Evolutionary conservation across 2,888 invertebrate species (phyloP), one percentile per base, ranked within the genome.

Genomic region (Pharmacophagus antenor): DNA sequence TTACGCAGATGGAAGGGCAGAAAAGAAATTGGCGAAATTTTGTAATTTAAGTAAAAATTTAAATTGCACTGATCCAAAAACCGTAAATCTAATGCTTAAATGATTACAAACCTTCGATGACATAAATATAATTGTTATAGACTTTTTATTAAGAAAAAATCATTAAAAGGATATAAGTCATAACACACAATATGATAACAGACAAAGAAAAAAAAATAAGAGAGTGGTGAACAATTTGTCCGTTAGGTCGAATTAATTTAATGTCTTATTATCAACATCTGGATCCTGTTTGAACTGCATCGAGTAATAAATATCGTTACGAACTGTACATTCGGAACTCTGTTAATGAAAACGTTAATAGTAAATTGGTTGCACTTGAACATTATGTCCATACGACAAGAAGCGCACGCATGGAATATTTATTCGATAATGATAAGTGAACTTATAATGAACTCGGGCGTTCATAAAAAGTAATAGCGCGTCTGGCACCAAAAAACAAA

Each of bases 211-310:
- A 60, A 63, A 62, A 58, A 63, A 56, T n/a, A 47, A 61, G 18
- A 1, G 75, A 78, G 79, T 78, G 23, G 46, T 72, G 59, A 72
- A 68, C 64, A 67, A 67, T 68, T 63, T 62, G 67, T 66, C 69
- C 65, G 68, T 63, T 60, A 41, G 66, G 76, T 78, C 74, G 77
- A 80, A 81, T 79, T 77, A 74, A 67, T 76, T 79, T 77, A 78
- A 78, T 76, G 72, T 71, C 71, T 70, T 67, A 68, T 67, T 37
- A 61, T 23, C 55, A 64, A 69, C 77, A 80, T 76, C 67, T 79
- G 78, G 67, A 62, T 57, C 61, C 63, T 67, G 63, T 65, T 65
- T 63, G 65, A 62, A 62, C 74, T 74, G 73, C 74, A 72, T 70
- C 72, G 72, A 70, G 64, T 60, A 67, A 65, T 69, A 62, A 69